Base-by-base conservation (phyloP, 1,140 invertebrate species). In the Pectinophora gossypiella region DNA sequence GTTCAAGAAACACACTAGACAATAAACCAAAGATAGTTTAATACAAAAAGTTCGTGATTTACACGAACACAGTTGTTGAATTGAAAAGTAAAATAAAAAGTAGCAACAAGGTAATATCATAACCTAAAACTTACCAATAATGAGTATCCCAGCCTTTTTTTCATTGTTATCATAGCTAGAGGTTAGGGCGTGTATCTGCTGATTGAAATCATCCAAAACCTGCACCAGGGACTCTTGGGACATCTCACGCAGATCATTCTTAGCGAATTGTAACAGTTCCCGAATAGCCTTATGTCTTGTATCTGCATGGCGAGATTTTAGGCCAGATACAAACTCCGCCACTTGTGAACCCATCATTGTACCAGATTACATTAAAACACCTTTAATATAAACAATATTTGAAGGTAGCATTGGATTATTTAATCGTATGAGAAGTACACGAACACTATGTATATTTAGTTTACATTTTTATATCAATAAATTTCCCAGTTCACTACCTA, bases 131-230 rank as follows among this genome's bases (percentile, higher is more conserved):
- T 89, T 84, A 96, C 95, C 94, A 77, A 99, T 99, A 10, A 96
- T 96, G 13, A 98, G 86, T 57, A 98, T 97, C 45, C 96, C 97
- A 38, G 97, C 97, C 85, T 98, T 98, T 69, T 97, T 98, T 73
- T 99, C 97, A 87, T 96, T 96, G 12, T 94, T 91, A 84, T 99
- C 97, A 15, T 93, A 92, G 56, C 95, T 95, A 1, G 95, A 96
- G 1, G 98, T 96, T 94, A 99, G 95, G 71, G 96, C 94, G 78
- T 97, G 96, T 55, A 99, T 98, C 61, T 98, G 95, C 80, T 97
- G 94, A 77, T 98, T 98, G 64, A 99, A 97, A 64, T 97, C 95
- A 76, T 99, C 97, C 72, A 99, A 93, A 69, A 98, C 97, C 16
- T 91, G 88, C 35, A 92, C 93, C 44, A 97, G 90, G 64, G 97